phyloP scores from a whole-genome alignment of 2,113 vertebrate genomes.

The Gobiocypris rarus region DNA sequence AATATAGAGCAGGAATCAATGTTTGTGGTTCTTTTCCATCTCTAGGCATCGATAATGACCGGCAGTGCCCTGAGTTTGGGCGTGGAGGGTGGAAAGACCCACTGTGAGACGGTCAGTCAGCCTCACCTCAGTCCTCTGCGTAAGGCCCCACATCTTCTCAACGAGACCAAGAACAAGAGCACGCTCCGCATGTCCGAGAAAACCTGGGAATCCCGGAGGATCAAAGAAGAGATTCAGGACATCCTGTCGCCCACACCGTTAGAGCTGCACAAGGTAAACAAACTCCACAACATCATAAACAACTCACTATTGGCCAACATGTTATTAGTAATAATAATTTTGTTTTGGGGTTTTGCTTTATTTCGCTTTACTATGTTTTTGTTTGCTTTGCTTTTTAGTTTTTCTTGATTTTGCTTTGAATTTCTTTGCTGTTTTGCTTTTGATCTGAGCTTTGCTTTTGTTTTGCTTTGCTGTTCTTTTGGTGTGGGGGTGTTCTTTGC shows the following conservation, averaged over 20 bases:
- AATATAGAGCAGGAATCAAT: not conserved
- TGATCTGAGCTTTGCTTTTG: not conserved
- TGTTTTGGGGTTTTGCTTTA: not conserved
- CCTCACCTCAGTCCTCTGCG: slow-evolving; percentile 75
- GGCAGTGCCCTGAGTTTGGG: slow-evolving; percentile 87
- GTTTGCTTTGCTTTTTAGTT: not conserved
- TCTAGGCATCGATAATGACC: slow-evolving; percentile 94
- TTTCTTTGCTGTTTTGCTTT: not conserved
- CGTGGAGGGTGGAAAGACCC: slow-evolving; percentile 81
- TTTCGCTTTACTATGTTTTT: too few relatives aligned
- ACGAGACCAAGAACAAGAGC: slow-evolving; percentile 71
- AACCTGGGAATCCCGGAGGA: slow-evolving; percentile 83
- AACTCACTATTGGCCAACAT: not conserved
- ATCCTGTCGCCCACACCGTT: slow-evolving; percentile 84
- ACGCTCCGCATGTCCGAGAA: slow-evolving; percentile 78
- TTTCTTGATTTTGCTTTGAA: not conserved
- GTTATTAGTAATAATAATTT: too few relatives aligned
- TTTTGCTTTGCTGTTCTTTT: not conserved
- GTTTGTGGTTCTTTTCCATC: not conserved
- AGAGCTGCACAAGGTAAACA: slow-evolving; percentile 90
- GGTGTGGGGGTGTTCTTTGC: too few relatives aligned
- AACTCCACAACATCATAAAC: not conserved
- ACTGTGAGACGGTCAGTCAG: slow-evolving; percentile 75
- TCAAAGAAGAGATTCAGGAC: slow-evolving; percentile 89
- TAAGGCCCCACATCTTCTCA: slow-evolving; percentile 73